Evolutionary conservation across 2,888 invertebrate genomes (phyloP), one percentile per base, ranked within the genome.

Genomic region (Perdita meconis): DNA sequence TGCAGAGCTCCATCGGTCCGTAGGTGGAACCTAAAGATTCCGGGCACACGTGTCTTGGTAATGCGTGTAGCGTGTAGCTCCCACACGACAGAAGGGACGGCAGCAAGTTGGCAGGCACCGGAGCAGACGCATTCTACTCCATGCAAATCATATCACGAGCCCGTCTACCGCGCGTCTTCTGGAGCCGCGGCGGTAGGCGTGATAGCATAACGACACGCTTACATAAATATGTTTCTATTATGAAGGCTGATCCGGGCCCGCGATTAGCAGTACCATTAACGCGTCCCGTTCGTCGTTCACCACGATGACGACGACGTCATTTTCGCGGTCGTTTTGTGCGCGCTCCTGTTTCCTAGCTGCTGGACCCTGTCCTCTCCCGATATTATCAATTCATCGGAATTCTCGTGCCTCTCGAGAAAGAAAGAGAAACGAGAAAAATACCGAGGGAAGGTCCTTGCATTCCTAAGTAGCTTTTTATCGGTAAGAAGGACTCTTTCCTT

Each of bases 111-210:
- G 80, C 82, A 79, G 66, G 69, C 79, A 78, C 71, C 75, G 76
- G 83, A 83, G 82, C 86, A 86, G 85, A 83, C 82, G 82, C 82
- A 78, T 74, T 86, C 83, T 81, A 80, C 87, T 84, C 86, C 89
- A 90, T 90, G 90, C 89, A 90, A 90, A 90, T 90, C 90, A 83
- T 89, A 90, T 89, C 89, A 82, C 86, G 87, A 86, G n/a, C n/a
- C 84, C 82, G 83, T 83, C 85, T 79, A 82, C 73, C 70, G 70
- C 69, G 63, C 69, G 78, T 85, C 85, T 73, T 75, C 16, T n/a
- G n/a, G n/a, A n/a, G 57, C 51, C 65, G 47, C 40, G 36, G 38
- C 74, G 55, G 66, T 67, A 68, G 83, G 83, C 82, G 84, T 71
- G 85, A 85, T 85, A 80, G 42, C 60, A 56, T 83, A 85, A 85